These are phyloP conservation scores for Podargus strigoides DNA, from an alignment of 2,797 vertebrate genomes.

Conservation along the genomic window DNA sequence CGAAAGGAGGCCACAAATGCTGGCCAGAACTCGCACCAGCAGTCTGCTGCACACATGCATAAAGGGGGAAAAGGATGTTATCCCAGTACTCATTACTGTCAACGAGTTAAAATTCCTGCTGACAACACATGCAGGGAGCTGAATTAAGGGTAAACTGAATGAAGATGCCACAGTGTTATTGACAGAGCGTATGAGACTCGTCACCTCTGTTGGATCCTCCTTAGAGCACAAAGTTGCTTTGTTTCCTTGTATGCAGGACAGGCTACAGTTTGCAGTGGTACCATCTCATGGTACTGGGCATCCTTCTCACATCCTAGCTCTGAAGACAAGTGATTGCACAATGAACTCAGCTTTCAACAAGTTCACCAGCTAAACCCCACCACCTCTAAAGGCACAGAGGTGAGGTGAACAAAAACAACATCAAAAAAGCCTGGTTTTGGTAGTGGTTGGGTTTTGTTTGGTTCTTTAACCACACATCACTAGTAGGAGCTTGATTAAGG, in stretches of 20 bases:
- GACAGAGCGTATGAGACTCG: background rate
- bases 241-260: accelerated
- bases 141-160: background rate
- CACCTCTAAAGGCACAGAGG: background rate
- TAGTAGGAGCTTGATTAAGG: background rate
- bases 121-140: background rate
- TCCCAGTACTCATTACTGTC: background rate
- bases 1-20: background rate
- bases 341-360: background rate
- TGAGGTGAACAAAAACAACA: background rate
- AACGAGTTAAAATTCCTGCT: background rate
- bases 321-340: background rate
- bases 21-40: background rate
- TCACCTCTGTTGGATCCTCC: background rate
- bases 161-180: background rate
- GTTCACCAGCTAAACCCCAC: too few species aligned
- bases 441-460: background rate
- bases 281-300: background rate
- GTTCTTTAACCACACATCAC: background rate
- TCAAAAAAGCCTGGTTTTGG: accelerated
- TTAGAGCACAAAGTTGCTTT: background rate
- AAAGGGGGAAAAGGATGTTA: background rate
- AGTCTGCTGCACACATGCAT: background rate
- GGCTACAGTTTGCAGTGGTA: background rate
- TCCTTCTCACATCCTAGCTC: background rate